Evolutionary conservation across 2,113 vertebrate genomes (phyloP).

Genomic region (Zeus faber): DNA sequence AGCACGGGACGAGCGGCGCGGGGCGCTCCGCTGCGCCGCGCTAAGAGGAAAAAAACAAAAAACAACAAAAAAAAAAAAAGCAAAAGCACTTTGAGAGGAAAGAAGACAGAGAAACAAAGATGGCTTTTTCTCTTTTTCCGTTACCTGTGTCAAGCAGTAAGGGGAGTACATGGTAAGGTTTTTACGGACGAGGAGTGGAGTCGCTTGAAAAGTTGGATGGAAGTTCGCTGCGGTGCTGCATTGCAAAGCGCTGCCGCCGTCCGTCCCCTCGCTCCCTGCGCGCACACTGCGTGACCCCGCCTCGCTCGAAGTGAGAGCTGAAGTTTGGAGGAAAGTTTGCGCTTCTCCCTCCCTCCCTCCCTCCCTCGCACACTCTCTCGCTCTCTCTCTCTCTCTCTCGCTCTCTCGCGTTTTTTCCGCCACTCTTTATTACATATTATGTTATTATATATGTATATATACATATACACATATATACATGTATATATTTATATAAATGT

Average conservation of each 20-base stretch:
- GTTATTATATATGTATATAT: constrained; percentile 9
- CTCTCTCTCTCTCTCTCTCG: constrained; percentile 22
- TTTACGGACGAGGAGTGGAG: constrained; percentile 66
- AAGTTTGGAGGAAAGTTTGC: constrained; percentile 72
- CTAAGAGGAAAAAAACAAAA: too few species aligned
- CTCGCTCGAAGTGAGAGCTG: constrained; percentile 80
- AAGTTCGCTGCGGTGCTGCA: constrained; percentile 78
- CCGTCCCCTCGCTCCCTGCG: constrained; percentile 60
- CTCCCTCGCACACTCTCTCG: constrained; percentile 17
- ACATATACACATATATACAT: too few species aligned
- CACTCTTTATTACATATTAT: too few species aligned
- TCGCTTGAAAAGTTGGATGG: constrained; percentile 73
- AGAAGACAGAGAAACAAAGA: too few species aligned
- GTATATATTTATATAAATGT: too few species aligned
- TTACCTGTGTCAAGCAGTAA: constrained; percentile 84
- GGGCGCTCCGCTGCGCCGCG: constrained; percentile 24
- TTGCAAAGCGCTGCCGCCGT: constrained; percentile 68
- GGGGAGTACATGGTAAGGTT: constrained; percentile 76
- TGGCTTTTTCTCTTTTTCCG: constrained; percentile 11
- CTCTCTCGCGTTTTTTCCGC: constrained; percentile 7
- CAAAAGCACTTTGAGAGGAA: too few species aligned
- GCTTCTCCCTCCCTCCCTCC: constrained; percentile 41
- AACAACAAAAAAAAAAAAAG: too few species aligned
- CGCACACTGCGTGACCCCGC: constrained; percentile 71
- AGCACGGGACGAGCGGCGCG: constrained; percentile 53